A percentile compares a stretch with the other conserved stretches of the same genome.
phyloP scores from a whole-genome alignment of 2,888 invertebrate genomes.

The Nephrotoma flavescens region DNA sequence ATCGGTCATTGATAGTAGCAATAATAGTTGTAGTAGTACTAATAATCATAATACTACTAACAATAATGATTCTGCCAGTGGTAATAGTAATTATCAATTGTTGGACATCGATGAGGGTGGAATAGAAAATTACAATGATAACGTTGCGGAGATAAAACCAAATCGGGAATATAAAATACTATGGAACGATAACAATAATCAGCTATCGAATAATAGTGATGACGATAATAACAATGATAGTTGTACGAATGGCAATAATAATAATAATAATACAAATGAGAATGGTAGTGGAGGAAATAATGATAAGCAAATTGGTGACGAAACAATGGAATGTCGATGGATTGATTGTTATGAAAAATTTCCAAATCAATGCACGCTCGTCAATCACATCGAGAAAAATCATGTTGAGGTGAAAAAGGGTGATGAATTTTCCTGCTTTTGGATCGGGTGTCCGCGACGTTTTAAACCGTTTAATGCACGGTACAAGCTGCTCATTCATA shows the following conservation, averaged over 20 bases:
- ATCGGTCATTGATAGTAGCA: neutral
- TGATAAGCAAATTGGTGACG: slow-evolving; percentile 1
- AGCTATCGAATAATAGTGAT: neutral
- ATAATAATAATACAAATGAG: slow-evolving; percentile 7
- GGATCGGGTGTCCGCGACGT: slow-evolving; percentile 81
- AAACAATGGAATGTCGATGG: slow-evolving; percentile 55
- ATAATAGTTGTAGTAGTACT: neutral
- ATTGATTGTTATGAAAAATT: slow-evolving; percentile 69
- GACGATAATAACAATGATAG: slow-evolving; percentile 19
- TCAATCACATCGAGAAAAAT: slow-evolving; percentile 67
- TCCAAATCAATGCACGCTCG: slow-evolving; percentile 61
- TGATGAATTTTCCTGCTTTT: slow-evolving; percentile 85
- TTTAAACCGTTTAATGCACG: slow-evolving; percentile 91
- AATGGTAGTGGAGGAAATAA: neutral
- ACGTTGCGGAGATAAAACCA: slow-evolving; percentile 21
- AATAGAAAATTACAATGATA: slow-evolving; percentile 21
- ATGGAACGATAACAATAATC: slow-evolving; percentile 17
- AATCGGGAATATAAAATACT: slow-evolving; percentile 30
- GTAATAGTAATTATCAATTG: slow-evolving; percentile 13
- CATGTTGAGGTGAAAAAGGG: slow-evolving; percentile 79
- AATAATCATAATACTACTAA: neutral
- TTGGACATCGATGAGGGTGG: slow-evolving; percentile 7
- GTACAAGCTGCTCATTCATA: slow-evolving; percentile 92
- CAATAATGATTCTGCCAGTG: neutral
- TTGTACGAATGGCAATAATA: slow-evolving; percentile 16